Base-by-base conservation (phyloP, 2,888 invertebrate genomes). In the Idaea straminata region DNA sequence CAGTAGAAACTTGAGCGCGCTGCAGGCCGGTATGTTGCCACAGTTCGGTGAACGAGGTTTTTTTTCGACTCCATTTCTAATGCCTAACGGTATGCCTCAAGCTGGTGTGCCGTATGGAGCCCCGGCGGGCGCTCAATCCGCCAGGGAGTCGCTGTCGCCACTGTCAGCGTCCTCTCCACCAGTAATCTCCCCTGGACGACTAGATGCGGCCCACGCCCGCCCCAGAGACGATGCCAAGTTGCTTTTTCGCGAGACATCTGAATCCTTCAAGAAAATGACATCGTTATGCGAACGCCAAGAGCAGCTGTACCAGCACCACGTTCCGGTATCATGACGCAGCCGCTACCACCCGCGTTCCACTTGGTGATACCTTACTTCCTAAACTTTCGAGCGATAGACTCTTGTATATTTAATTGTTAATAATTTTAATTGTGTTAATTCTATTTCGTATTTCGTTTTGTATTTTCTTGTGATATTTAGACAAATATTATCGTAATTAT, bases 401-500 rank as follows among this genome's bases (percentile, higher is more conserved):
- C 76, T 74, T 89, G 84, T 89, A 87, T 87, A 91, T 87, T 87
- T 88, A 88, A 91, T 89, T 91, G 92, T 92, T 92, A 90, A 89
- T 92, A 91, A 87, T 91, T 84, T 90, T 90, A 88, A 91, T 88
- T 89, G 89, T 89, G 88, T 91, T 91, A 90, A 89, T 87, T 88
- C 89, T 92, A 90, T 91, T 86, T 86, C 86, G 84, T 92, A 92
- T 91, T 92, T 91, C 89, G 90, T 91, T 92, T 92, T 91, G 90
- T 92, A 92, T 91, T 91, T 91, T 88, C 91, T 92, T 92, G 92
- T 92, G 92, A 92, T 92, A 92, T 92, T 88, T 92, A 92, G 92
- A 92, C 88, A 91, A 92, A 88, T 91, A 91, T 88, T 82, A 90
- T 90, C 83, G 83, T 90, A 88, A 91, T 86, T 79, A 86, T 86